Evolutionary conservation across 2,113 vertebrate species (phyloP), one percentile per base, ranked within the genome.

Genomic region (Indicator indicator): DNA sequence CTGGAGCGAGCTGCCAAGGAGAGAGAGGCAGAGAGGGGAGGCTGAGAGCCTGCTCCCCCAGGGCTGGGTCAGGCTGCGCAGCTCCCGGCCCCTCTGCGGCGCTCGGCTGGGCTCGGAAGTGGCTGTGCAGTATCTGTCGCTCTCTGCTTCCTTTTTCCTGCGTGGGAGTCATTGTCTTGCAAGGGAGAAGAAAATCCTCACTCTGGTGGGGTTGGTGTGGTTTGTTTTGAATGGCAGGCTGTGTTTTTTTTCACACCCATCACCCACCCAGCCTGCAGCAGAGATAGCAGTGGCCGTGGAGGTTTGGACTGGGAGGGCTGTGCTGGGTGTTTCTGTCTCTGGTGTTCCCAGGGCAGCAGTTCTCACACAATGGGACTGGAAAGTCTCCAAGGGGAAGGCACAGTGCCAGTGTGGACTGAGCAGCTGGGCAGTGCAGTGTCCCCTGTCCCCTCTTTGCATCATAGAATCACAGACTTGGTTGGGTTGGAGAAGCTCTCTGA

Each of bases 1-100:
- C 97, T 97, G 48, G 99, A 99, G 48, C 99, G 98, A 5, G 98
- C 99, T 99, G 91, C 21, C 46, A 76, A 60, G 84, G 76, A 78
- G 85, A 68, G 70, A 97, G 70, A 94, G 50, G 76, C 56, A 28
- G 13, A 4, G 28, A 16, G 54, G 12, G 54, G 7, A 28, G 88
- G 26, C 46, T 63, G 72, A 33, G 23, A 20, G 20, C 32, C 11
- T 0, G 5, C 33, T 28, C 40, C 46, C 63, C 54, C 3, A 20
- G 28, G 6, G 20, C 15, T 26, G 7, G 5, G 5, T 1, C 8
- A 11, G 38, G 80, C 59, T 69, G 16, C 85, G 1, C 5, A 8
- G 30, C 9, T 18, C 72, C 44, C 82, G 48, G 96, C 82, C 89
- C 89, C 50, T 65, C 28, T 23, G 94, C 81, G 23, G 50, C 12